Percentiles rank a stretch among this genome's conserved stretches.
Evolutionary conservation across 2,113 vertebrate genomes (phyloP).

Genomic region (Edolisoma coerulescens): DNA sequence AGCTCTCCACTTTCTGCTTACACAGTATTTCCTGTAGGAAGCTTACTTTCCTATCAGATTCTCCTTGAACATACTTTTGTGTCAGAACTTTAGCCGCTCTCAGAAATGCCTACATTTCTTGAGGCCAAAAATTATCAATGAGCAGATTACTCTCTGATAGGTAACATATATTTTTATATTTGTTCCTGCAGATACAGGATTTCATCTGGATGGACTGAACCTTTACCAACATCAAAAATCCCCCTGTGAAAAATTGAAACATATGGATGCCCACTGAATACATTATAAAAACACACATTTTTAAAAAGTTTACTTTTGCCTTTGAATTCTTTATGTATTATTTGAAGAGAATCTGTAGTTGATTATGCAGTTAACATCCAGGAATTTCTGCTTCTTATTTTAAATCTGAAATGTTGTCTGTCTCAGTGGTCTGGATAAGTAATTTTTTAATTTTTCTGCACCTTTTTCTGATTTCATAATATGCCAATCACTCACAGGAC

Average conservation of each 20-base stretch:
- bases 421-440: background rate
- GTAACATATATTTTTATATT: background rate
- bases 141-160: background rate
- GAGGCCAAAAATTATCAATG: background rate
- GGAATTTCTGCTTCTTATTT: background rate
- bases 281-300: background rate
- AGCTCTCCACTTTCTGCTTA: background rate
- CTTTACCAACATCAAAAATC: background rate
- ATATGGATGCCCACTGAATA: background rate
- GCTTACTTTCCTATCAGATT: background rate
- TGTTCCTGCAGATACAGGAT: background rate
- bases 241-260: background rate
- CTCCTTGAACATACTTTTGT: background rate
- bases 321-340: background rate
- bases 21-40: background rate
- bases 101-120: background rate
- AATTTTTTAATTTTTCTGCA: background rate
- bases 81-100: background rate
- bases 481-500: background rate
- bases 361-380: background rate
- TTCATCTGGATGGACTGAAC: background rate
- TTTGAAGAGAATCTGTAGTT: background rate
- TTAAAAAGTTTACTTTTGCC: background rate
- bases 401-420: background rate
- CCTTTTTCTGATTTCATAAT: background rate